Conservation (phyloP, 2,113 vertebrate genomes). For the Garra rufa region DNA sequence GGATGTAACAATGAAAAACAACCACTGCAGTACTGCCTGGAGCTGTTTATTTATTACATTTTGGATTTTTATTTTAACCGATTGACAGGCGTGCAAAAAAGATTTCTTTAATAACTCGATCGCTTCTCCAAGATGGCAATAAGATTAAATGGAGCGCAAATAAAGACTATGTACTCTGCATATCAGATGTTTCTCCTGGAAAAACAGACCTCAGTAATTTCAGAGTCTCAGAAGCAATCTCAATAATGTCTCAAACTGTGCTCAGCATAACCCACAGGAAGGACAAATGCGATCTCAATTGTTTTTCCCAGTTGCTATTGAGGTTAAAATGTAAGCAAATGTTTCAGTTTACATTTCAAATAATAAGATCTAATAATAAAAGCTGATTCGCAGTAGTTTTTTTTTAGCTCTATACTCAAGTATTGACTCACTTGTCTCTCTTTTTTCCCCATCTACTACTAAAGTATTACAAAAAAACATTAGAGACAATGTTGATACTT, state of each 20-base stretch:
- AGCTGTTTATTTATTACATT: conserved; percentile 26
- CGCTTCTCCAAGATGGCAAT: not conserved
- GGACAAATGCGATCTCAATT: not conserved
- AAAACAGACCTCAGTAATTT: not conserved
- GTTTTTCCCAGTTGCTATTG: not conserved
- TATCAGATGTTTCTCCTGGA: not conserved
- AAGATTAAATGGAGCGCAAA: not conserved
- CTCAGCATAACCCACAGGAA: not conserved
- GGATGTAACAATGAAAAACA: conserved; percentile 22
- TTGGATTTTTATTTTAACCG: conserved; percentile 20
- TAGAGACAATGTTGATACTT: not conserved
- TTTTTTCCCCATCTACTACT: too few species aligned
- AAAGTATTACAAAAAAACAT: not conserved
- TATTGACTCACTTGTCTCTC: too few species aligned
- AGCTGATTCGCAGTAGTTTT: too few species aligned
- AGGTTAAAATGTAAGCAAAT: not conserved
- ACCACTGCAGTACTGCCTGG: not conserved
- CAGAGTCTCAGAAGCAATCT: not conserved
- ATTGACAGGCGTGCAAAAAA: conserved; percentile 1
- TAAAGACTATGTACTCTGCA: not conserved
- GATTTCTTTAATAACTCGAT: conserved; percentile 15
- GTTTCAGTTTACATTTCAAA: not conserved
- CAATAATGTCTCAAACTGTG: not conserved
- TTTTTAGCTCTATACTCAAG: not conserved
- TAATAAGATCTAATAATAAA: not conserved